These are phyloP conservation scores for Trogon surrucura DNA, from an alignment of 2,113 vertebrate genomes.

Conservation along the genomic window DNA sequence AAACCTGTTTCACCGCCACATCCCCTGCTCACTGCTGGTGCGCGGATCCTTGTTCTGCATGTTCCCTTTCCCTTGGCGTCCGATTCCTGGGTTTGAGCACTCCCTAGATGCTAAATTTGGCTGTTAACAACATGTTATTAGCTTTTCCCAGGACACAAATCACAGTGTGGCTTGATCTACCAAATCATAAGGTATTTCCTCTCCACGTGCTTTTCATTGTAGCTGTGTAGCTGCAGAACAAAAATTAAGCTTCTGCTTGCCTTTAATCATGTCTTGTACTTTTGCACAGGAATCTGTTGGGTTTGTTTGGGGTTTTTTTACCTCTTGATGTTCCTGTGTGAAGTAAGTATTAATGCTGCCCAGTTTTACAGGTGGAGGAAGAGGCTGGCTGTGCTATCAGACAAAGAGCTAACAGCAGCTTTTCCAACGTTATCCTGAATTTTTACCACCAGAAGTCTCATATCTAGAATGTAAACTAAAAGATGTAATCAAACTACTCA, in stretches of 20 bases:
- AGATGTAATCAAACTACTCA: background rate
- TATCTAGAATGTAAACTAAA: background rate
- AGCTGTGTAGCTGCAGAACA: background rate
- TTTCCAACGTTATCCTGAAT: background rate
- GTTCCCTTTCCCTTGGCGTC: background rate
- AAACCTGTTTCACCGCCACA: background rate
- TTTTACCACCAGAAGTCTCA: background rate
- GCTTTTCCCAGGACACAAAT: constrained; percentile 3
- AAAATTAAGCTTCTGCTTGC: background rate
- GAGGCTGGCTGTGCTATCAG: background rate
- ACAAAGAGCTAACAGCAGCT: background rate
- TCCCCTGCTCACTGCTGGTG: background rate
- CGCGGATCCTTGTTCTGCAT: background rate
- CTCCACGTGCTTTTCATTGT: background rate
- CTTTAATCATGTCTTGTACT: background rate
- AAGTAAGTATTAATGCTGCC: background rate
- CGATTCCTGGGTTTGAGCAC: background rate
- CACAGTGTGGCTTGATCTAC: background rate
- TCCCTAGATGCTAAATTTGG: background rate
- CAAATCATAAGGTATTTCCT: background rate
- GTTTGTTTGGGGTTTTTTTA: background rate
- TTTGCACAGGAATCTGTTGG: background rate
- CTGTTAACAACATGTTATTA: background rate
- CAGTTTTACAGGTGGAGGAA: background rate
- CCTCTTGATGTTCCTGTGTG: background rate